phyloP scores from a whole-genome alignment of 2,113 vertebrate species.

The Ophiodon elongatus region DNA sequence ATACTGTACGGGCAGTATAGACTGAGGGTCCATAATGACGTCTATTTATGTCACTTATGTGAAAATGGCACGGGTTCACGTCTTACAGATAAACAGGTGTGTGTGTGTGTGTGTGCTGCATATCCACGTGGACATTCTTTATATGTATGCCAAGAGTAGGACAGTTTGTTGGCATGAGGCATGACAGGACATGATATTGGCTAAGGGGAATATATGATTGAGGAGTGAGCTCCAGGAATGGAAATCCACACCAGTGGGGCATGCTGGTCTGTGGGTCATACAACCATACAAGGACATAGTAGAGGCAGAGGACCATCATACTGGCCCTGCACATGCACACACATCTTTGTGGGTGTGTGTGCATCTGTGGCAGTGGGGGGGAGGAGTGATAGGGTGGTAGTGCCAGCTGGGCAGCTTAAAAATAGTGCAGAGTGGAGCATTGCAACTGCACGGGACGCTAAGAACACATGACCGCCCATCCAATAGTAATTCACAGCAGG shows the following conservation, averaged over 20 bases:
- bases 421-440: conserved; percentile 73
- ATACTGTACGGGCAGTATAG: conserved; percentile 29
- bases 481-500: conserved; percentile 61
- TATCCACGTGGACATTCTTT: conserved; percentile 42
- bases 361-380: conserved; percentile 50
- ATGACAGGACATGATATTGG: conserved; percentile 52
- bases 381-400: conserved; percentile 16
- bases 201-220: conserved; percentile 59
- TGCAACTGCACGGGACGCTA: conserved; percentile 73
- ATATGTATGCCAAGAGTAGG: conserved; percentile 21
- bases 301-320: conserved; percentile 67
- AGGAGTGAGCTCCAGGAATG: conserved; percentile 69
- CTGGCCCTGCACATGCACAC: conserved; percentile 60
- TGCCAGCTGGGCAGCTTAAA: conserved; percentile 80
- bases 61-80: conserved; percentile 47
- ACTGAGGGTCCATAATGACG: conserved; percentile 13
- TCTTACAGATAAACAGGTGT: conserved; percentile 57
- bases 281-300: conserved; percentile 80
- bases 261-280: conserved; percentile 74
- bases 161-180: conserved; percentile 17
- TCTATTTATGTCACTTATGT: conserved; percentile 47
- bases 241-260: conserved; percentile 68
- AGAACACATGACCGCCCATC: conserved; percentile 67
- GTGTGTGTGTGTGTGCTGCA: background rate
- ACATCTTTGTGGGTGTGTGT: conserved; percentile 62